Conservation (phyloP, 92 coral and sea anemone species). For the Porites rus region DNA sequence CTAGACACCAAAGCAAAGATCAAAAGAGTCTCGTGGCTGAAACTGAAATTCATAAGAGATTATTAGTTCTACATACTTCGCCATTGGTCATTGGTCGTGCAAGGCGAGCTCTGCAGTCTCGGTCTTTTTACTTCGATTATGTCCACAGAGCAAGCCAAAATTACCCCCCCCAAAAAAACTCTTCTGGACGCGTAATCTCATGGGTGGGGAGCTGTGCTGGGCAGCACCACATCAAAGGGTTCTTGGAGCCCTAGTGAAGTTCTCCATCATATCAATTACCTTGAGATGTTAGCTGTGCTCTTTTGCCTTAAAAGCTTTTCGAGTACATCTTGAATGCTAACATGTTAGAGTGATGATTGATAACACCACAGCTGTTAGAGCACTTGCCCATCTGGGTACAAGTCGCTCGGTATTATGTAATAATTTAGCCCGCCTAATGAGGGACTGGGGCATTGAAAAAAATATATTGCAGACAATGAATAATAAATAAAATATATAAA, state of each 20-base stretch:
- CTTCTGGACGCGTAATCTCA: background rate
- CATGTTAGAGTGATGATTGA: slow-evolving; percentile 40
- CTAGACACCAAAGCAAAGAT: too few relatives aligned
- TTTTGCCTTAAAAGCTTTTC: background rate
- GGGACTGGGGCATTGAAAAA: slow-evolving; percentile 38
- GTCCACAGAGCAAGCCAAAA: too few relatives aligned
- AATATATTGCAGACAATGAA: slow-evolving; percentile 45
- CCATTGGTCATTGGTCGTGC: too few relatives aligned
- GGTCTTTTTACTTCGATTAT: too few relatives aligned
- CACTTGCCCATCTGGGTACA: slow-evolving; percentile 60
- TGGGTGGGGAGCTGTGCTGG: background rate
- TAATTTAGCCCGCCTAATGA: slow-evolving; percentile 37
- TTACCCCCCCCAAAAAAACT: too few relatives aligned
- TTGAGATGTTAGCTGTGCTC: slow-evolving; percentile 5
- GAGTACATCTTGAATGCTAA: background rate
- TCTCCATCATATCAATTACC: slow-evolving; percentile 10
- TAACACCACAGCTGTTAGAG: slow-evolving; percentile 56
- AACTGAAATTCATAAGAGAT: too few relatives aligned
- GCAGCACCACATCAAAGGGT: background rate
- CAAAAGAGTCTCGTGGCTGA: too few relatives aligned
- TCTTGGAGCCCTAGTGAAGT: background rate
- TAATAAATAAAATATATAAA: too few relatives aligned
- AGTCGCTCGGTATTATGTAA: slow-evolving; percentile 43
- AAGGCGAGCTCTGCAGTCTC: too few relatives aligned
- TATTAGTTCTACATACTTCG: too few relatives aligned